These are phyloP conservation scores for Ochropacha duplaris DNA, from an alignment of 2,888 invertebrate genomes.

Conservation along the genomic window DNA sequence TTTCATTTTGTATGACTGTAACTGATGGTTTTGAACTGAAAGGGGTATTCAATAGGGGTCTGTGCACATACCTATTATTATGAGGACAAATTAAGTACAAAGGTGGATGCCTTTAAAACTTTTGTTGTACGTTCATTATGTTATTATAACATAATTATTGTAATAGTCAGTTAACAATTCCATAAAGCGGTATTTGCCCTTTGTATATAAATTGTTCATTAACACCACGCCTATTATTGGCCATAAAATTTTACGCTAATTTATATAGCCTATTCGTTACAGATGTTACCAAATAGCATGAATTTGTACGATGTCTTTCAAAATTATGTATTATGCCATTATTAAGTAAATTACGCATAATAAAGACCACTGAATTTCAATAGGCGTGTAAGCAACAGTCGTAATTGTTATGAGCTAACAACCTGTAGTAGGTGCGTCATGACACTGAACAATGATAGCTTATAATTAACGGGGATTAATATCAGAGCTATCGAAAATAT, in stretches of 20 bases:
- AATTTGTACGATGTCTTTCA: conserved; percentile 38
- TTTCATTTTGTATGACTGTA: neutral
- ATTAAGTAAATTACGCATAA: conserved; percentile 42
- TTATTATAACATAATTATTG: conserved; percentile 18
- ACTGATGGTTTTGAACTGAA: neutral
- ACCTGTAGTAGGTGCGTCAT: conserved; percentile 23
- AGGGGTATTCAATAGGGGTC: neutral
- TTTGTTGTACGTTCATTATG: conserved; percentile 10
- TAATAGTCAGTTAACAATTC: conserved; percentile 12
- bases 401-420: conserved; percentile 30
- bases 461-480: conserved; percentile 5
- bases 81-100: neutral
- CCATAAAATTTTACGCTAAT: conserved; percentile 16
- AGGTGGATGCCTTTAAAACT: conserved; percentile 1
- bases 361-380: conserved; percentile 28
- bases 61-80: neutral
- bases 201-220: conserved; percentile 21
- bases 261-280: conserved; percentile 17
- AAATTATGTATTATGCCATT: conserved; percentile 47
- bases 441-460: conserved; percentile 6
- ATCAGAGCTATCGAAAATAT: conserved; percentile 16
- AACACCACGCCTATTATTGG: conserved; percentile 12
- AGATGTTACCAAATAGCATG: conserved; percentile 33
- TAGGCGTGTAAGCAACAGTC: conserved; percentile 17
- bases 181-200: conserved; percentile 12